Conservation (phyloP, 2,797 vertebrate genomes). For the Xiphophorus birchmanni region DNA sequence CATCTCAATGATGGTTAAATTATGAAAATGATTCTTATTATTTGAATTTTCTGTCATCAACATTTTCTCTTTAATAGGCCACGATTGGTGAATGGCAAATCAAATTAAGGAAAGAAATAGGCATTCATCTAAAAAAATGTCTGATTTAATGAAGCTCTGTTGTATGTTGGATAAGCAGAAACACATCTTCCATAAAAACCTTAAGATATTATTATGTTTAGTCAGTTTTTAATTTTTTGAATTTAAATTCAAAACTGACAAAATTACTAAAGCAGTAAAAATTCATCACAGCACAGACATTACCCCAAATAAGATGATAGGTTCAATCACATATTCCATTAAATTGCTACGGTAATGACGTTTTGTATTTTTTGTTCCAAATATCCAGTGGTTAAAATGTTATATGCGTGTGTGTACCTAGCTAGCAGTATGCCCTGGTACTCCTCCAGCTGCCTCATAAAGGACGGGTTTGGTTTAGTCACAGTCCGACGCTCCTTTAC, state of each 20-base stretch:
- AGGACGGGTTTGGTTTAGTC: constrained; percentile 97
- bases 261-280: background rate
- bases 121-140: background rate
- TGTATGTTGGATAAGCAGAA: background rate
- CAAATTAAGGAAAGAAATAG: background rate
- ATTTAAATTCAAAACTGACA: background rate
- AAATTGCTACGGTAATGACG: no score
- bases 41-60: background rate
- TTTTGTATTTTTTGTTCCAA: background rate
- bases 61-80: background rate
- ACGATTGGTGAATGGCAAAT: background rate
- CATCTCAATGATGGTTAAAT: background rate
- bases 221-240: no score
- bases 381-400: background rate
- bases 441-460: constrained; percentile 97
- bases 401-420: constrained; percentile 79
- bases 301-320: background rate
- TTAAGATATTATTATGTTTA: background rate
- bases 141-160: background rate
- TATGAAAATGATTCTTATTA: background rate
- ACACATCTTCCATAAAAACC: background rate
- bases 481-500: constrained; percentile 93
- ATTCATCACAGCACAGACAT: background rate
- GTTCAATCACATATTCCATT: background rate
- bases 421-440: constrained; percentile 97